A percentile compares a stretch with the other conserved stretches of the same genome.
Conservation (phyloP, 2,797 vertebrate species). For the Brachyrhaphis roseni region DNA sequence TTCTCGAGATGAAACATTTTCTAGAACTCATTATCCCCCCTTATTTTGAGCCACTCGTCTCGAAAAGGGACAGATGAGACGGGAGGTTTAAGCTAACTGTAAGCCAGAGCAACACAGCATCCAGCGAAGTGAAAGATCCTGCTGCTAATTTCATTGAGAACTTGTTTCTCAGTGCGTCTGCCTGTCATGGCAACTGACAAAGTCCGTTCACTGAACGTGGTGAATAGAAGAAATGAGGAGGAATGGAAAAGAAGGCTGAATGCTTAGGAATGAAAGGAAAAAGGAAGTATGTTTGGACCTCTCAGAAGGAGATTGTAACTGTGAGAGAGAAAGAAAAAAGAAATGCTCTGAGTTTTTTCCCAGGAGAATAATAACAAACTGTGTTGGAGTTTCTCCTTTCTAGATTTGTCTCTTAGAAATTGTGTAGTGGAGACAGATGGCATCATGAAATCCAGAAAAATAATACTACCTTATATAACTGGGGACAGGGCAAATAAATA, state of each 20-base stretch:
- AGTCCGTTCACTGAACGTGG: slow-evolving; percentile 31
- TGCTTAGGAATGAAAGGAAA: slow-evolving; percentile 60
- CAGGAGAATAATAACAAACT: slow-evolving; percentile 49
- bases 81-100: slow-evolving; percentile 46
- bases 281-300: slow-evolving; percentile 62
- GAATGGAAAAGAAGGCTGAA: slow-evolving; percentile 53
- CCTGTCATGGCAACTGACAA: slow-evolving; percentile 67
- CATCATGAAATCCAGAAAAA: slow-evolving; percentile 14
- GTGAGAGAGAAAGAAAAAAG: slow-evolving; percentile 3
- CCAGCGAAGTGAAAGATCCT: slow-evolving; percentile 64
- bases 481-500: background rate
- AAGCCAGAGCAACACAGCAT: slow-evolving; percentile 42
- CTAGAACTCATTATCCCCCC: slow-evolving; percentile 48
- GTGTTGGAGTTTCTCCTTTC: slow-evolving; percentile 33
- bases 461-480: background rate
- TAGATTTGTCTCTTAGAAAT: slow-evolving; percentile 6
- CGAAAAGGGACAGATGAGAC: slow-evolving; percentile 38
- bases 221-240: slow-evolving; percentile 59
- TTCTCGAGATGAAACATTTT: slow-evolving; percentile 47
- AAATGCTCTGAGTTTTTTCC: slow-evolving; percentile 39
- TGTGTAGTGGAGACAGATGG: background rate
- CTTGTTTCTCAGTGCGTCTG: slow-evolving; percentile 48
- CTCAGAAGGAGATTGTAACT: slow-evolving; percentile 58
- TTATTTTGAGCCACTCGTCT: slow-evolving; percentile 55
- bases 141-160: slow-evolving; percentile 63